Percentiles rank a stretch among this genome's conserved stretches.
Evolutionary conservation across 2,888 invertebrate genomes (phyloP).

Genomic region (Argynnis bischoffii): DNA sequence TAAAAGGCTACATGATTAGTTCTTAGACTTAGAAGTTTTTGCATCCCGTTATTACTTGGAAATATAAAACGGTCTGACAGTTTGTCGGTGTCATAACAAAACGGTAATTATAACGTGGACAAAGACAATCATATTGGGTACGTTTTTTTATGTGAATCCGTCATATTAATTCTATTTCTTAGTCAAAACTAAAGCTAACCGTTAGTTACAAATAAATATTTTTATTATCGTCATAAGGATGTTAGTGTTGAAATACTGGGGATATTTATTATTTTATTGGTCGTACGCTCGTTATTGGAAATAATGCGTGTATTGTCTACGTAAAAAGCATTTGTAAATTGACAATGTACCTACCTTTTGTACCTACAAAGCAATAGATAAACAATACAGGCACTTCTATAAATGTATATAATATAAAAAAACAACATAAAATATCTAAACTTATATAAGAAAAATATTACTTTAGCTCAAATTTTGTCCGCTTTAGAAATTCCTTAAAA

Average conservation of each 20-base stretch:
- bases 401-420: too few species aligned
- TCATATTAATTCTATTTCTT: too few species aligned
- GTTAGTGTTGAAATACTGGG: slow-evolving; percentile 41
- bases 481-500: too few species aligned
- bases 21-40: not conserved
- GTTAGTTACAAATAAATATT: slow-evolving; percentile 48
- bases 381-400: too few species aligned
- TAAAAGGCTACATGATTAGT: too few species aligned
- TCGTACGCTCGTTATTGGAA: slow-evolving; percentile 13
- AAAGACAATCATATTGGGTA: not conserved
- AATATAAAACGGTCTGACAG: not conserved
- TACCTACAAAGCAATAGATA: too few species aligned
- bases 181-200: slow-evolving; percentile 25
- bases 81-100: slow-evolving; percentile 13
- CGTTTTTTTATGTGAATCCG: not conserved
- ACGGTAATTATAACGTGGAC: slow-evolving; percentile 10
- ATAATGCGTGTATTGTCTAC: slow-evolving; percentile 16
- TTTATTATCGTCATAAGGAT: slow-evolving; percentile 62
- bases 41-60: not conserved
- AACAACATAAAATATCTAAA: too few species aligned
- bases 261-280: slow-evolving; percentile 39
- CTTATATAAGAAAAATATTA: too few species aligned
- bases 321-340: too few species aligned
- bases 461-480: too few species aligned
- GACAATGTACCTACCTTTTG: too few species aligned